Percentiles rank a stretch among this genome's conserved stretches.
Conservation (phyloP, 2,888 invertebrate species). For the Diarsia mendica region DNA sequence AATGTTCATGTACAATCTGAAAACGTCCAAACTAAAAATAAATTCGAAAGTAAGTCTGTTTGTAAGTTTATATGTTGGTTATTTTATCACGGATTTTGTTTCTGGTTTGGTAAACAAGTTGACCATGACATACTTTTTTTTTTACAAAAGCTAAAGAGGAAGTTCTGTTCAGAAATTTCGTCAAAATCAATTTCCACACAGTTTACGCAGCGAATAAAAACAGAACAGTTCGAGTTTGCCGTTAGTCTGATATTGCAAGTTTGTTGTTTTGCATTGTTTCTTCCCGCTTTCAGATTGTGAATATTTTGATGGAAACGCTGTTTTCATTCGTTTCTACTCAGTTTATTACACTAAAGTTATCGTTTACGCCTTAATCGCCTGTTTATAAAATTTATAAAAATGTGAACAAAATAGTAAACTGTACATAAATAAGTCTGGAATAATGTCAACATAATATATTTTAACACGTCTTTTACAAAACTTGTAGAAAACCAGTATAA, state of each 20-base stretch:
- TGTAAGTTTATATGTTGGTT: not conserved
- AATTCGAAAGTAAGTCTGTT: not conserved
- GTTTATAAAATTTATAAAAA: not conserved
- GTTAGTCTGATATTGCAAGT: constrained; percentile 11
- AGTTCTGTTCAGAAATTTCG: constrained; percentile 25
- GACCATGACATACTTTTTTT: not conserved
- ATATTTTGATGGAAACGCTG: not conserved
- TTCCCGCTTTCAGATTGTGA: not conserved
- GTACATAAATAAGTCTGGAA: not conserved
- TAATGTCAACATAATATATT: not conserved
- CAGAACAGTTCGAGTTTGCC: constrained; percentile 5
- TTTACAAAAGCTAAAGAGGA: not conserved
- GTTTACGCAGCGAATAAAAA: constrained; percentile 12
- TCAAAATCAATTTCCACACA: constrained; percentile 24
- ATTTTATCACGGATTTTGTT: not conserved
- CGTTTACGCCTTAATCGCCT: not conserved
- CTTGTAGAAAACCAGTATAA: not conserved
- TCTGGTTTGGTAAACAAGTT: not conserved
- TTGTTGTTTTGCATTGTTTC: not conserved
- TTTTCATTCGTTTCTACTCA: not conserved
- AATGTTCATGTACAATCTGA: not conserved
- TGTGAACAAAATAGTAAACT: not conserved
- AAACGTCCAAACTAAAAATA: not conserved
- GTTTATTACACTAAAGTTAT: not conserved
- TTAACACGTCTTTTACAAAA: not conserved